Percentiles rank a stretch among this genome's conserved stretches.
Conservation (phyloP, 35 echinoderm and acorn worm species). For the Acanthaster planci region DNA sequence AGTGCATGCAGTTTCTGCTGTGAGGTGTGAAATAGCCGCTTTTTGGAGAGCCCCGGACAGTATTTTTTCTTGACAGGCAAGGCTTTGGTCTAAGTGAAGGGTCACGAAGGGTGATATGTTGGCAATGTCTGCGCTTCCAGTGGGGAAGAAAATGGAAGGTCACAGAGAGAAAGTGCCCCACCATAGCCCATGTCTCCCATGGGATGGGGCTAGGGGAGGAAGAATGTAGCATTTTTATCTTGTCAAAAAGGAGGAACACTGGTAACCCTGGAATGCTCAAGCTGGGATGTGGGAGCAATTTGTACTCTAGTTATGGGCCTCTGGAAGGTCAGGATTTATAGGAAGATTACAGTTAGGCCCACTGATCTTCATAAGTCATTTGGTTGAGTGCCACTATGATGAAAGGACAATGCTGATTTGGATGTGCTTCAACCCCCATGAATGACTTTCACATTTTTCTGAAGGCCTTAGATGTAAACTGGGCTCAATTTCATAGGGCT, state of each 20-base stretch:
- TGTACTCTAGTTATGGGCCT: no score
- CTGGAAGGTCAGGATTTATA: no score
- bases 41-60: background rate
- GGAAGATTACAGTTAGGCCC: no score
- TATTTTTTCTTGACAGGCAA: background rate
- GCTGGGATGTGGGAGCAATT: no score
- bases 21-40: conserved; percentile 19
- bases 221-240: conserved; percentile 7
- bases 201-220: conserved; percentile 10
- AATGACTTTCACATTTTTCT: no score
- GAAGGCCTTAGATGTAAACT: no score
- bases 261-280: no score
- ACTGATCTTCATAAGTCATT: no score
- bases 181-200: background rate
- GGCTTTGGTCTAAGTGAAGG: background rate
- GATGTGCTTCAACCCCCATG: no score
- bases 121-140: background rate
- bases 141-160: background rate
- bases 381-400: no score
- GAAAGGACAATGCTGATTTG: no score
- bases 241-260: background rate
- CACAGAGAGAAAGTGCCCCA: background rate
- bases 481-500: no score
- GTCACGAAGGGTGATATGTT: conserved; percentile 12
- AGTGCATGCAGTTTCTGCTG: background rate